Conservation (phyloP, 2,113 vertebrate species). For the Holacanthus passer region DNA sequence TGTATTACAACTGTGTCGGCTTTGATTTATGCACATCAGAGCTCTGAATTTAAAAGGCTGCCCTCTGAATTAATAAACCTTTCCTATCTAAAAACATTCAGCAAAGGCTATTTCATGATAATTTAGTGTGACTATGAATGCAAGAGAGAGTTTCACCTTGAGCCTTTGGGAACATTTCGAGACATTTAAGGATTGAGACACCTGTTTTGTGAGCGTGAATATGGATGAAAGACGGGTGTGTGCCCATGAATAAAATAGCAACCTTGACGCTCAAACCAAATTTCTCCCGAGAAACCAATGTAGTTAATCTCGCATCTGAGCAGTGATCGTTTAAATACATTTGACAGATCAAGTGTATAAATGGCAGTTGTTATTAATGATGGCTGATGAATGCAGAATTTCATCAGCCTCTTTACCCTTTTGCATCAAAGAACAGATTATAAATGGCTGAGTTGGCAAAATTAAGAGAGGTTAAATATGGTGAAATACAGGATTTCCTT, state of each 20-base stretch:
- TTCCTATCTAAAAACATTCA: slow-evolving; percentile 23
- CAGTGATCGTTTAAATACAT: slow-evolving; percentile 2
- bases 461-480: not conserved
- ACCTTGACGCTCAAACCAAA: not conserved
- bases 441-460: not conserved
- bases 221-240: not conserved
- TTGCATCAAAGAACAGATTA: slow-evolving; percentile 10
- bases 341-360: not conserved
- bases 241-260: not conserved
- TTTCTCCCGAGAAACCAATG: not conserved
- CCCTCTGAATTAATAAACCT: slow-evolving; percentile 14
- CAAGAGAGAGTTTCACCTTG: slow-evolving; percentile 2
- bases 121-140: slow-evolving; percentile 32
- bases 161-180: slow-evolving; percentile 15
- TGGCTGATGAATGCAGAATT: not conserved
- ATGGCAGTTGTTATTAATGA: not conserved
- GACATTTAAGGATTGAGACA: not conserved
- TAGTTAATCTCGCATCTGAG: not conserved
- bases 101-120: slow-evolving; percentile 17
- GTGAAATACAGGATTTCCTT: not conserved
- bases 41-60: slow-evolving; percentile 13
- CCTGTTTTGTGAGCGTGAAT: slow-evolving; percentile 11
- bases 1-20: slow-evolving; percentile 22
- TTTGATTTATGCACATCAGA: slow-evolving; percentile 51
- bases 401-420: slow-evolving; percentile 6